Base-by-base conservation (phyloP, 2,797 vertebrate species). In the Anolis apletophallus region DNA sequence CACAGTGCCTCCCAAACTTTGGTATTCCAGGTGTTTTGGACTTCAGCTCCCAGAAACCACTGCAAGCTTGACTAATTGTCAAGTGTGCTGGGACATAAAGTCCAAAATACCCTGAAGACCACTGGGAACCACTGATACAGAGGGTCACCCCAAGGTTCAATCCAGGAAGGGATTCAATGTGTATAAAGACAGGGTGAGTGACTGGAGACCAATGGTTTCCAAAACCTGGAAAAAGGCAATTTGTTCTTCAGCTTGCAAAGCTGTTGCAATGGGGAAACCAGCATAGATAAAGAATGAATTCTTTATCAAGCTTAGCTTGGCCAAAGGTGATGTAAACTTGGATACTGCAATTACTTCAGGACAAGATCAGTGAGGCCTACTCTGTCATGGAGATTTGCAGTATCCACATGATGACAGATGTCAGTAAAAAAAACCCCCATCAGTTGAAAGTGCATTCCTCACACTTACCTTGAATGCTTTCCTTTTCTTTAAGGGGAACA, bases 401-500 rank as follows among this genome's bases (percentile, higher is more conserved):
- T 36, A 32, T 34, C 79, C 23, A 1, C 11, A 71, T 89, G 87
- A 89, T 90, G 87, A 88, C 59, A 69, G 32, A 87, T 84, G 57
- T 55, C 57, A 86, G 73, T 4, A 67, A n/a, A 55, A 7, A 21
- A 40, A 40, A 40, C 40, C 40, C 19, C 85, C n/a, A n/a, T 29
- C 21, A 80, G 73, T 76, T 84, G 69, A 32, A 64, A 26, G 23
- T 80, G 82, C 14, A 85, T 68, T 88, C 80, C 68, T 93, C 84
- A 91, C 54, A 83, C 74, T 85, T 83, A 78, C 77, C 54, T 74
- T 81, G 88, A 80, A 92, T 90, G 83, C 83, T 88, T 67, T 85
- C 79, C 57, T 57, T 82, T 72, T 88, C 85, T 81, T 57, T 71
- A 75, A 83, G 82, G 77, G 91, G 72, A 91, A 90, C 90, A 90